A percentile compares a stretch with the other conserved stretches of the same genome.
These are phyloP conservation scores for Oceanodroma tethys DNA, from an alignment of 2,113 vertebrate genomes.

Conservation along the genomic window DNA sequence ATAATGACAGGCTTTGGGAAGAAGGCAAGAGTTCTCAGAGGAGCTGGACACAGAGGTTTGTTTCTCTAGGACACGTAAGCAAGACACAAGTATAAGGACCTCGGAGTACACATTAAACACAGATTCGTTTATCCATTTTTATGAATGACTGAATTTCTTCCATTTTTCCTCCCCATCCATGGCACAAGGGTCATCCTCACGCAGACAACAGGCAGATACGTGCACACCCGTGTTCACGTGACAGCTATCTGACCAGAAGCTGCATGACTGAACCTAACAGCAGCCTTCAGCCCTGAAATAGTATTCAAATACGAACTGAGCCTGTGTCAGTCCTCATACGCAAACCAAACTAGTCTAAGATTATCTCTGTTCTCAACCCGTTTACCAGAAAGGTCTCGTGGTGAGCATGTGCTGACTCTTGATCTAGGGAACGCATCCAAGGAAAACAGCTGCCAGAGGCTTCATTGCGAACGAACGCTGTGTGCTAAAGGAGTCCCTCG, in stretches of 20 bases:
- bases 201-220: not conserved
- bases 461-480: not conserved
- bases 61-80: not conserved
- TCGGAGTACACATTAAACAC: not conserved
- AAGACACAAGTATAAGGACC: not conserved
- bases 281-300: not conserved
- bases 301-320: not conserved
- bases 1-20: not conserved
- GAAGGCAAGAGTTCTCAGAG: not conserved
- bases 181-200: not conserved
- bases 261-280: not conserved
- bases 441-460: slow-evolving; percentile 59
- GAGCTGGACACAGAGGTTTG: not conserved
- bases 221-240: fast-evolving
- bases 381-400: slow-evolving; percentile 41
- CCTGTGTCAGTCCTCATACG: not conserved
- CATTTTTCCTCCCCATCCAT: not conserved
- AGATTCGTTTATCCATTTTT: not conserved
- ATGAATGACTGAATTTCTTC: not conserved
- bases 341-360: slow-evolving; percentile 8
- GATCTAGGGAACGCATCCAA: slow-evolving; percentile 55
- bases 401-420: slow-evolving; percentile 60
- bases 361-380: slow-evolving; percentile 3
- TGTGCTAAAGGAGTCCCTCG: slow-evolving; percentile 32
- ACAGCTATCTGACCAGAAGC: not conserved